phyloP scores from a whole-genome alignment of 2,888 invertebrate genomes.

The Callyntrura sp. region DNA sequence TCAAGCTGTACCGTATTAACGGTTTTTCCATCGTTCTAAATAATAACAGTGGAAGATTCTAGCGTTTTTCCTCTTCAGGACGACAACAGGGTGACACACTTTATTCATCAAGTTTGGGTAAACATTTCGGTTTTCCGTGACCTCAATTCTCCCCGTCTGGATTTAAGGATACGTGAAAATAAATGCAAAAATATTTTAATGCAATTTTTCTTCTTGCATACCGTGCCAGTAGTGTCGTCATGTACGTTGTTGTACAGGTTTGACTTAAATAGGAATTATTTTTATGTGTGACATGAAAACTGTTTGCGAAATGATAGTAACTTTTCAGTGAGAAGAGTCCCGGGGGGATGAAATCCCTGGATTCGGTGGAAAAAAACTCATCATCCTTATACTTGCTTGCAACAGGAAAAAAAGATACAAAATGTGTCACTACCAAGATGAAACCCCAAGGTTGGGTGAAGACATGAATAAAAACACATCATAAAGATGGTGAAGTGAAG shows the following conservation, averaged over 20 bases:
- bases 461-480: neutral
- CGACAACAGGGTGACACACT: too few species aligned
- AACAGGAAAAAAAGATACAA: neutral
- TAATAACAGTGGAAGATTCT: too few species aligned
- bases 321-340: neutral
- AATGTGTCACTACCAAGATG: conserved; percentile 9
- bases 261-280: neutral
- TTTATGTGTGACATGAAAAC: neutral
- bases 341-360: neutral
- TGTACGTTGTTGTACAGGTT: neutral
- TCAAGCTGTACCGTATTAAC: too few species aligned
- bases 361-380: neutral
- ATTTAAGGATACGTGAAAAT: neutral
- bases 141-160: neutral
- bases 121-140: neutral
- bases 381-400: neutral
- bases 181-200: neutral
- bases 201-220: too few species aligned
- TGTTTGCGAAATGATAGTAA: neutral
- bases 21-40: too few species aligned
- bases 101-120: too few species aligned
- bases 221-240: too few species aligned
- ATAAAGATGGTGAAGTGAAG: neutral
- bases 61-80: too few species aligned
- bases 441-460: neutral